Conservation (phyloP, 2,797 vertebrate genomes). For the Neosilurus mollespiculum region DNA sequence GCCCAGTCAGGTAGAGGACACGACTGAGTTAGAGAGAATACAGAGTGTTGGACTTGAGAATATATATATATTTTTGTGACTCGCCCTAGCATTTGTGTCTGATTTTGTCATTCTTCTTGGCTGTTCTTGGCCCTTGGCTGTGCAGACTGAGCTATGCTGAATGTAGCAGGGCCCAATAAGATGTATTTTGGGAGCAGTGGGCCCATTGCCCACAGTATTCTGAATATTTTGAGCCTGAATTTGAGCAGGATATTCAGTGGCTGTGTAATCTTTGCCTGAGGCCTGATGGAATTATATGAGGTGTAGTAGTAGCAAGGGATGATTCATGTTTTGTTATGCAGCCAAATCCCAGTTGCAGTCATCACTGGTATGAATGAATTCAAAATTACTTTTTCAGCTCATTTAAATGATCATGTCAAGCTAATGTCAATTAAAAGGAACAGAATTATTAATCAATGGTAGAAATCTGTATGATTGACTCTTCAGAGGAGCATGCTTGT, state of each 20-base stretch:
- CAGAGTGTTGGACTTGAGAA: conserved; percentile 24
- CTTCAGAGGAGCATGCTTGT: not conserved
- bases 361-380: conserved; percentile 16
- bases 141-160: not conserved
- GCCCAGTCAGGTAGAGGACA: conserved; percentile 48
- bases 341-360: not conserved
- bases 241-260: not conserved
- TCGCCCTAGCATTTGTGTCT: not conserved
- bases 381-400: conserved; percentile 9
- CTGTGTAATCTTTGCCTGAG: not conserved
- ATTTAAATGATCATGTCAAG: conserved; percentile 3
- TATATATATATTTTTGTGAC: not conserved
- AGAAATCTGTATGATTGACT: not conserved
- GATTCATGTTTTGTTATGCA: not conserved
- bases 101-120: not conserved
- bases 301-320: not conserved
- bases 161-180: not conserved
- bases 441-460: not conserved
- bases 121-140: not conserved
- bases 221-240: conserved; percentile 3
- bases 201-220: conserved; percentile 7
- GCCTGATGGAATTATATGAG: conserved; percentile 12
- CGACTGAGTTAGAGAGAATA: conserved; percentile 23
- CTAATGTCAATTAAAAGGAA: not conserved
- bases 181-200: not conserved